Base-by-base conservation (phyloP, 2,113 vertebrate genomes). In the Seriola quinqueradiata region DNA sequence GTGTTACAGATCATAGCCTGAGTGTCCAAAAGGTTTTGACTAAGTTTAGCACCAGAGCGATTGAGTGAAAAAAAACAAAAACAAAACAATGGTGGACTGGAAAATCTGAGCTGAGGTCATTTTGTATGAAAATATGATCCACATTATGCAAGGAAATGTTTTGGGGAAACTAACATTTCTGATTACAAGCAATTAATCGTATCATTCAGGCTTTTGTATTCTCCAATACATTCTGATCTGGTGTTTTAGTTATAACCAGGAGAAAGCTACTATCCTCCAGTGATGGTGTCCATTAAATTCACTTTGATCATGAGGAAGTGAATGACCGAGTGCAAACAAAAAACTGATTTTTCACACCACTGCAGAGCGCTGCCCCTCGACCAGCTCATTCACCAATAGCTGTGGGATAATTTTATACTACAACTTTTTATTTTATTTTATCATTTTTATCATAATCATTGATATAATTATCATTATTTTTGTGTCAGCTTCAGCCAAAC, bases 21-120 rank as follows among this genome's bases (percentile, higher is more conserved):
- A 81, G 36, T 32, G 69, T 34, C 38, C 61, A 66, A 75, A 42
- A 75, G 34, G 44, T 34, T 71, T 44, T 12, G 40, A 65, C 82
- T 74, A 63, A 75, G 50, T 83, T 78, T 66, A 74, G 75, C n/a
- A 55, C 25, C 21, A 0, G 44, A 70, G n/a, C 0, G 14, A 32
- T 2, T 4, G 14, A 65, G 50, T 44, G 28, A 32, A 32, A 17
- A n/a, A 9, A 50, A 46, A n/a, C n/a, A n/a, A 63, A 73, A 25
- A 14, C 4, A 42, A 48, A 64, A 74, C 32, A 75, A 32, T 9
- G 11, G 25, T 25, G 21, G 28, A 23, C 14, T 16, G 38, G 21
- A 36, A 57, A 76, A 72, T 71, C 34, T 46, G 69, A 7, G 0
- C 34, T 46, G 44, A 74, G 16, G 60, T 48, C 3, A 60, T 55